phyloP scores from a whole-genome alignment of 2,113 vertebrate genomes.

The Pterocles orientalis region DNA sequence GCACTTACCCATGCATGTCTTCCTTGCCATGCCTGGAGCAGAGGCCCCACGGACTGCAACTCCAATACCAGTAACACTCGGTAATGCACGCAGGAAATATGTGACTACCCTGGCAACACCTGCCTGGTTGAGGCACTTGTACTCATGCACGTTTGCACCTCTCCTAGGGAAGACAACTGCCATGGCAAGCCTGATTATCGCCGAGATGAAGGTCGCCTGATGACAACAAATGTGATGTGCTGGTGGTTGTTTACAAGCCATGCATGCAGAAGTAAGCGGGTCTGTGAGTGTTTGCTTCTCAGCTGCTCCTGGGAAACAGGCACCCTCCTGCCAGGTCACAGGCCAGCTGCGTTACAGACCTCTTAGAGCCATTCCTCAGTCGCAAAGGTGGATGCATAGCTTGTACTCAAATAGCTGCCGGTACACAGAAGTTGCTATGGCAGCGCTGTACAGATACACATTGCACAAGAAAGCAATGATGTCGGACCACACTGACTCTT shows the following conservation, averaged over 20 bases:
- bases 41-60: not conserved
- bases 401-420: not conserved
- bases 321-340: not conserved
- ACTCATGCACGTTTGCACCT: not conserved
- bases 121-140: not conserved
- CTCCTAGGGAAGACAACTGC: not conserved
- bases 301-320: conserved; percentile 23
- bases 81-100: accelerated
- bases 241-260: not conserved
- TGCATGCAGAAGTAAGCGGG: not conserved
- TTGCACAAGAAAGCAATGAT: not conserved
- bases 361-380: not conserved
- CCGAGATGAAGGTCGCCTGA: not conserved
- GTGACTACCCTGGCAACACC: not conserved
- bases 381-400: not conserved
- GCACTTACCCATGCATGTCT: not conserved
- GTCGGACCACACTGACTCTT: not conserved
- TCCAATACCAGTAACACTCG: not conserved
- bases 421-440: not conserved
- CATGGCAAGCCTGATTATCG: not conserved
- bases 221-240: not conserved
- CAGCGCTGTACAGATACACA: not conserved
- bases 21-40: not conserved
- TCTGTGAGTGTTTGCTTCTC: conserved; percentile 2
- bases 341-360: not conserved